Evolutionary conservation across 2,113 vertebrate species (phyloP).

Genomic region (Vidua chalybeata): DNA sequence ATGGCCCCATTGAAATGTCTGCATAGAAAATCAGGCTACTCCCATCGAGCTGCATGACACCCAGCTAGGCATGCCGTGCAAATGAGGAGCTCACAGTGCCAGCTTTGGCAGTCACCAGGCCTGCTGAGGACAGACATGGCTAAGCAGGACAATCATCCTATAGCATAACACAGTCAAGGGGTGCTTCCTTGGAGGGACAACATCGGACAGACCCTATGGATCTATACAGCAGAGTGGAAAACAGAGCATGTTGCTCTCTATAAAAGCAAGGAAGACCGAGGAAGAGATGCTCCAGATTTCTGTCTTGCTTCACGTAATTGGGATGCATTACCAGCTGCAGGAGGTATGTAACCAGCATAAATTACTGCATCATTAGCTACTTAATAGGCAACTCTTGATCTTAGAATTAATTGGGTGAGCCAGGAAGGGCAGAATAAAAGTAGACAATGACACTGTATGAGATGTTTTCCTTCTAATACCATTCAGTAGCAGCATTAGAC

Average conservation of each 20-base stretch:
- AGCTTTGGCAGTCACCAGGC: not conserved
- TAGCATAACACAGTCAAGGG: not conserved
- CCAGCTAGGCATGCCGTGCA: not conserved
- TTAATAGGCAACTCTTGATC: not conserved
- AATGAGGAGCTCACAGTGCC: not conserved
- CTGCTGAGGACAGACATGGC: not conserved
- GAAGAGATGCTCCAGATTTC: not conserved
- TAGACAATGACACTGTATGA: not conserved
- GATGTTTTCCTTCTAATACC: not conserved
- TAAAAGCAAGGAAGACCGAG: not conserved
- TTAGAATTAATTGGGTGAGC: not conserved
- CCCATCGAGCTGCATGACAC: not conserved
- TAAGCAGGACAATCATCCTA: not conserved
- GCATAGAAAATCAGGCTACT: slow-evolving; percentile 4
- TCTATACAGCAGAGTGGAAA: not conserved
- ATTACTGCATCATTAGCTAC: not conserved
- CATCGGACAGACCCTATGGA: not conserved
- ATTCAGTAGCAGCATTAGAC: not conserved
- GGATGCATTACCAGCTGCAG: not conserved
- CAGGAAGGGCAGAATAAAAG: not conserved
- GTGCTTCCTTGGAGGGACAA: not conserved
- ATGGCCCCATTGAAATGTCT: not conserved
- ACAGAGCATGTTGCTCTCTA: not conserved
- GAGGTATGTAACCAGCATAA: not conserved
- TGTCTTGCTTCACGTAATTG: not conserved